phyloP scores from a whole-genome alignment of 2,797 vertebrate species.

The Cheirogaleus major region DNA sequence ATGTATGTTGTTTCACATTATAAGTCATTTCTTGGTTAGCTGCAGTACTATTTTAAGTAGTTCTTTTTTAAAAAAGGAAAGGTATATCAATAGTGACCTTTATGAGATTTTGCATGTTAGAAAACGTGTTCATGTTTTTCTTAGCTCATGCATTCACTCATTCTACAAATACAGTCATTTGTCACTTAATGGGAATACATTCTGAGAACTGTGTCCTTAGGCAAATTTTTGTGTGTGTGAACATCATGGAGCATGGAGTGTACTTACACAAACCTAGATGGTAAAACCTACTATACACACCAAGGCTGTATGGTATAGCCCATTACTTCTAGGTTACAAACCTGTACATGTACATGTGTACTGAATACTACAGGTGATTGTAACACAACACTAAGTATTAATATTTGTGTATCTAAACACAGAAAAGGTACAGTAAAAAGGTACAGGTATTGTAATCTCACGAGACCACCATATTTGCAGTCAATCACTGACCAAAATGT shows the following conservation, averaged over 20 bases:
- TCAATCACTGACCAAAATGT: not conserved
- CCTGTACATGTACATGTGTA: not conserved
- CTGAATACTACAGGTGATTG: not conserved
- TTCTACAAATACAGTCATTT: not conserved
- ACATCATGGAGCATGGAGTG: not conserved
- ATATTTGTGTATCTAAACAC: not conserved
- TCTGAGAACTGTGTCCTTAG: not conserved
- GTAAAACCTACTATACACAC: not conserved
- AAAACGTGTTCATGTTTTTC: not conserved
- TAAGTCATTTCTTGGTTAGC: not conserved
- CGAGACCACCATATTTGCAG: not conserved
- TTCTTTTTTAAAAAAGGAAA: not conserved
- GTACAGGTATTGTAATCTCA: not conserved
- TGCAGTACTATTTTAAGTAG: not conserved
- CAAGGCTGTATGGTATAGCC: not conserved
- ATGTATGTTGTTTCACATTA: not conserved
- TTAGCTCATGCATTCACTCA: not conserved
- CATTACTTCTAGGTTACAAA: not conserved
- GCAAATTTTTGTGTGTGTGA: not conserved
- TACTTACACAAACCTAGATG: not conserved
- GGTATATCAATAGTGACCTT: not conserved
- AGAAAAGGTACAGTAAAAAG: not conserved
- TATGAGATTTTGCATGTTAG: not conserved
- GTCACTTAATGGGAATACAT: not conserved
- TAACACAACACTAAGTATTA: not conserved